Evolutionary conservation across 37 sponge, comb jelly and placozoan genomes (phyloP).

Genomic region (Trichoplax adhaerens): DNA sequence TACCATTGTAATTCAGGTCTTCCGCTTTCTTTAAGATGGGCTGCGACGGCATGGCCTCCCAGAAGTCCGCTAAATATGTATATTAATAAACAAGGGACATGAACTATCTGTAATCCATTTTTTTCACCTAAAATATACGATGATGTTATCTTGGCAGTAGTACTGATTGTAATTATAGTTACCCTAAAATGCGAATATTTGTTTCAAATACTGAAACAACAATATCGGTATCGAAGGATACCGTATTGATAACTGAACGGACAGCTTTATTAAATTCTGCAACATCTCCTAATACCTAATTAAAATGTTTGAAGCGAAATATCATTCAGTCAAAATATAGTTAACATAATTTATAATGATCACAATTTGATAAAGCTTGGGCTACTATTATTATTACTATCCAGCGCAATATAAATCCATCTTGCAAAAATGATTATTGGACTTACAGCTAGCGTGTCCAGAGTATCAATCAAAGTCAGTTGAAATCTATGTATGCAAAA

Average conservation of each 20-base stretch:
- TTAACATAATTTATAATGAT: too few relatives aligned
- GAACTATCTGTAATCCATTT: background rate
- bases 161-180: background rate
- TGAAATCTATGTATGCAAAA: background rate
- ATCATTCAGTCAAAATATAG: too few relatives aligned
- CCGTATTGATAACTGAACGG: constrained; percentile 38
- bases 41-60: constrained; percentile 77
- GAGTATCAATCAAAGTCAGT: constrained; percentile 78
- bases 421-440: background rate
- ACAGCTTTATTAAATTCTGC: constrained; percentile 69
- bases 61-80: constrained; percentile 52
- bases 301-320: background rate
- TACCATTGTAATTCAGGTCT: constrained; percentile 61
- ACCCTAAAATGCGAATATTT: constrained; percentile 90
- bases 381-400: background rate
- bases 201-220: constrained; percentile 93
- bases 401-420: background rate
- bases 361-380: background rate
- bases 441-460: constrained; percentile 85
- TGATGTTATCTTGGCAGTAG: background rate
- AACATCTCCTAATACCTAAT: constrained; percentile 59
- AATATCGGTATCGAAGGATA: constrained; percentile 62
- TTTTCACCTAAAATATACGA: background rate
- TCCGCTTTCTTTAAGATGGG: constrained; percentile 36
- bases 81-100: background rate